Base-by-base conservation (phyloP, 2,113 vertebrate genomes). In the Pterocles orientalis region DNA sequence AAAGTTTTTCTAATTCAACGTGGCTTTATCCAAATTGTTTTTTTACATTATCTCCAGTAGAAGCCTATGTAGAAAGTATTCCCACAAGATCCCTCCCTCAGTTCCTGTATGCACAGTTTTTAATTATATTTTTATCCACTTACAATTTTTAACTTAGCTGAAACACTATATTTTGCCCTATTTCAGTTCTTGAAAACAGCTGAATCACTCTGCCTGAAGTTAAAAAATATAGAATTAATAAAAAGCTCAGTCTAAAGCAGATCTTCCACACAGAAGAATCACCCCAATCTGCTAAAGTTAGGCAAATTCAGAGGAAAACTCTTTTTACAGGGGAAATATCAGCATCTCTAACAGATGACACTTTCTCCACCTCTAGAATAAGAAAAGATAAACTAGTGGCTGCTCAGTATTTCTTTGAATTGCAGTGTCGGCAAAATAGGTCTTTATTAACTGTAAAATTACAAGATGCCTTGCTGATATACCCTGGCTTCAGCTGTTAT, bases 1-100 rank as follows among this genome's bases (percentile, higher is more conserved):
- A 68, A 86, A 71, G 29, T 58, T 88, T 71, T 92, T 64, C 79
- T 82, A 85, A 84, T 92, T 93, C 90, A 90, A 66, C 17, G 24
- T 43, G 21, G 21, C 47, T 90, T 90, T 70, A 81, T 34, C 23
- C 60, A 85, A 54, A 58, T 54, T 34, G 16, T 0, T 47, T 82
- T 82, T 69, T 41, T 17, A 77, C 25, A 85, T 54, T 82, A 79
- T 51, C 36, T 84, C 18, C 28, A 71, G 56, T 29, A 60, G 57
- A 87, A 88, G 28, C 25, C 57, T 64, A 43, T 33, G 29, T 33
- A 82, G 69, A 93, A 90, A 88, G 61, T 82, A 88, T 61, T 91
- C 90, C 73, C 77, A 75, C 28, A 58, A 84, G 72, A 81, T 43
- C 29, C 9, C 29, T 84, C 51, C 60, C 47, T 84, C 39, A 18